These are phyloP conservation scores for Chelonus formosanus DNA, from an alignment of 2,888 invertebrate species.

Conservation along the genomic window DNA sequence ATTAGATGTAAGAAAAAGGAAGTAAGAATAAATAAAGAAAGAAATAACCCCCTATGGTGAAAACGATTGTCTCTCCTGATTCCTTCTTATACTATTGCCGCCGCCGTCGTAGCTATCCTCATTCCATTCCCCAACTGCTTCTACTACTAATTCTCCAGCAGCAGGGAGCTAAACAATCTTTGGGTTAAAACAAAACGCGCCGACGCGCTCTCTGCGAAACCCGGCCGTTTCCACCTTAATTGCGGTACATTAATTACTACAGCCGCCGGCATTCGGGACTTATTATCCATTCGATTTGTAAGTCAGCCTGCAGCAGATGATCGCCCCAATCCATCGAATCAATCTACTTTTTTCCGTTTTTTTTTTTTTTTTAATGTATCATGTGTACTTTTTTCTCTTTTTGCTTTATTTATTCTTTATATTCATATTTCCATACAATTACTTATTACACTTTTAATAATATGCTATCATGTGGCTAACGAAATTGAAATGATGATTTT, in stretches of 20 bases:
- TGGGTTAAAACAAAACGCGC: constrained; percentile 61
- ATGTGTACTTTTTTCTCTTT: background rate
- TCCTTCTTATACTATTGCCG: too few relatives aligned
- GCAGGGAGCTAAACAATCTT: constrained; percentile 63
- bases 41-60: constrained; percentile 59
- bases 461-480: too few relatives aligned
- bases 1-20: background rate
- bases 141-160: constrained; percentile 38
- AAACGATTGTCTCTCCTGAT: constrained; percentile 56
- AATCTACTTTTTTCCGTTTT: constrained; percentile 22
- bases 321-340: constrained; percentile 33
- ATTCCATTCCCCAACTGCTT: too few relatives aligned
- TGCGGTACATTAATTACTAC: constrained; percentile 63
- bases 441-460: too few relatives aligned
- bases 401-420: background rate
- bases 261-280: constrained; percentile 52
- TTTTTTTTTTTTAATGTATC: constrained; percentile 20
- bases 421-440: background rate
- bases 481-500: too few relatives aligned
- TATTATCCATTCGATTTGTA: constrained; percentile 48
- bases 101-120: too few relatives aligned
- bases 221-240: constrained; percentile 59
- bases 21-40: constrained; percentile 33
- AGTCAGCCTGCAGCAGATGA: constrained; percentile 18
- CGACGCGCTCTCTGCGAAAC: constrained; percentile 52